These are phyloP conservation scores for Petrocephalus zakoni DNA, from an alignment of 2,113 vertebrate species.

Conservation along the genomic window DNA sequence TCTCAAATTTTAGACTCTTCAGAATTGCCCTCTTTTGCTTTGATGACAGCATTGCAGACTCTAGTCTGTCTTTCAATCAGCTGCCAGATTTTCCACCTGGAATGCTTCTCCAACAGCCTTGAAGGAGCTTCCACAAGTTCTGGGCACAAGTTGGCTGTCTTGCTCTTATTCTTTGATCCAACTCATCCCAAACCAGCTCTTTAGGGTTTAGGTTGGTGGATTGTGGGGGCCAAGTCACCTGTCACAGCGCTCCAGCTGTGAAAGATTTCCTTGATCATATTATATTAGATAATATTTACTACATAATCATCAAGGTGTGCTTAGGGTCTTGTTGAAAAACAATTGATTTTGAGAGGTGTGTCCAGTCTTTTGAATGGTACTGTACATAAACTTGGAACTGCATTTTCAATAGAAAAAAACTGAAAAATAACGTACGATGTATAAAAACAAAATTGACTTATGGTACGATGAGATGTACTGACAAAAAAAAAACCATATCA, in stretches of 20 bases:
- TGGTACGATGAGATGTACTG: not conserved
- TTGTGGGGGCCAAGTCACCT: not conserved
- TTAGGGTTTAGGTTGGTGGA: not conserved
- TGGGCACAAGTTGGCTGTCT: no score
- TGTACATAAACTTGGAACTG: not conserved
- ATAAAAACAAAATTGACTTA: not conserved
- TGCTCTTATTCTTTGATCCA: no score
- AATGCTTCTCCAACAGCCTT: not conserved
- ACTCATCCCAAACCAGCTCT: no score
- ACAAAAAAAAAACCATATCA: not conserved
- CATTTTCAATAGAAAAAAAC: not conserved
- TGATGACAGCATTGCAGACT: not conserved
- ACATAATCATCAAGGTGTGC: not conserved
- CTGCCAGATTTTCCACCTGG: not conserved
- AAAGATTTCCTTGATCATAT: not conserved
- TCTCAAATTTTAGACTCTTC: not conserved
- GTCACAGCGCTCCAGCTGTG: not conserved
- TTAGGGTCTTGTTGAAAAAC: not conserved
- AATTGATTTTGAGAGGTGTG: not conserved
- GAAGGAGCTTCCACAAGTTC: no score
- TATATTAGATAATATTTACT: not conserved
- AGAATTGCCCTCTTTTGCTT: not conserved
- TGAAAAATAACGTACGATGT: not conserved
- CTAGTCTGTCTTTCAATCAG: not conserved
- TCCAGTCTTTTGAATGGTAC: not conserved